These are phyloP conservation scores for Agrypnus murinus DNA, from an alignment of 2,888 invertebrate species.

Conservation along the genomic window DNA sequence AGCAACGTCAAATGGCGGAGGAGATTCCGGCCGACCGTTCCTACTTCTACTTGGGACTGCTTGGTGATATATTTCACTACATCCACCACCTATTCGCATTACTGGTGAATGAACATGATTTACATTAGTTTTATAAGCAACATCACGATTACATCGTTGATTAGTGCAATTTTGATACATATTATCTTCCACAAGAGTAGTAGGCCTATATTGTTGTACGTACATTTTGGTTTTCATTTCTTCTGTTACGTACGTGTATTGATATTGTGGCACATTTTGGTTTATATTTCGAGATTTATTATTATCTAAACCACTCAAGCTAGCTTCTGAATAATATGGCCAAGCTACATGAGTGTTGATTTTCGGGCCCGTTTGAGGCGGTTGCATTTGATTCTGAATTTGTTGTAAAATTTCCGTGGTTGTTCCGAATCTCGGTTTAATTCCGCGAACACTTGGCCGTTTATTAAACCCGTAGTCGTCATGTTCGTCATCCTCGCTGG, in stretches of 20 bases:
- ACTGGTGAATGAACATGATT: constrained; percentile 64
- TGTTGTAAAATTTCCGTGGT: constrained; percentile 87
- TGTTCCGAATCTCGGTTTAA: constrained; percentile 89
- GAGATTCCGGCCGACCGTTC: constrained; percentile 79
- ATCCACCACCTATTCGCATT: constrained; percentile 64
- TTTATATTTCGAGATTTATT: constrained; percentile 63
- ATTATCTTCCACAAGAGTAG: constrained; percentile 69
- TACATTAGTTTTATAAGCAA: constrained; percentile 61
- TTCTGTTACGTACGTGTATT: constrained; percentile 61
- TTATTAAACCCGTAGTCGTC: constrained; percentile 93
- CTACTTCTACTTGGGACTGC: constrained; percentile 66
- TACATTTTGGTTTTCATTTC: constrained; percentile 60
- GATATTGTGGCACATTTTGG: constrained; percentile 62
- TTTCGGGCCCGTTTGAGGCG: constrained; percentile 70
- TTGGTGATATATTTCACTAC: constrained; percentile 66
- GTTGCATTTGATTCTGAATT: constrained; percentile 80
- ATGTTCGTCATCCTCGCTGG: constrained; percentile 83
- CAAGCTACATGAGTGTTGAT: constrained; percentile 73
- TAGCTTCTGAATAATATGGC: constrained; percentile 80
- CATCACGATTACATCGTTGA: constrained; percentile 61
- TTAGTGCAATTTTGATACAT: constrained; percentile 75
- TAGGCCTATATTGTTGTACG: constrained; percentile 66
- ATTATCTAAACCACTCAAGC: constrained; percentile 66
- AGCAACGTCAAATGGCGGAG: constrained; percentile 77
- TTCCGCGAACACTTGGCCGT: constrained; percentile 91